Evolutionary conservation across 2,888 invertebrate species (phyloP).

Genomic region (Parthenolecanium corni): DNA sequence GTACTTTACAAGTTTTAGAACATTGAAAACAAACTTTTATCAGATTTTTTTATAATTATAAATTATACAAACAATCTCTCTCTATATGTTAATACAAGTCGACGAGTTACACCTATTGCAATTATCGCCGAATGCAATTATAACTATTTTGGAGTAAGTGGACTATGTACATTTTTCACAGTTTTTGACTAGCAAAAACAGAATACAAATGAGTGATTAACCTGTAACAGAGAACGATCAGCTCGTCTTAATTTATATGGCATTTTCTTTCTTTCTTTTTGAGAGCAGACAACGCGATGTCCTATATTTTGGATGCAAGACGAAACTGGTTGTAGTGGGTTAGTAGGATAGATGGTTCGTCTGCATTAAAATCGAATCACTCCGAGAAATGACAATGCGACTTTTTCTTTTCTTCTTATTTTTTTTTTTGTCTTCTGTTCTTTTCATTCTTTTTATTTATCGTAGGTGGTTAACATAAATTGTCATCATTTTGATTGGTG

Average conservation of each 20-base stretch:
- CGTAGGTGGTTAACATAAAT: not conserved
- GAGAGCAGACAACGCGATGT: slow-evolving; percentile 25
- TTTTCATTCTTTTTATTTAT: not conserved
- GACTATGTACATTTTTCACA: too few species aligned
- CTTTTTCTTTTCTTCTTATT: slow-evolving; percentile 7
- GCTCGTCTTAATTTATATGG: slow-evolving; percentile 24
- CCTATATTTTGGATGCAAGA: slow-evolving; percentile 23
- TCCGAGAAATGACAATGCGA: slow-evolving; percentile 21
- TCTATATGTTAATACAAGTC: too few species aligned
- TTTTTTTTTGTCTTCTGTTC: not conserved
- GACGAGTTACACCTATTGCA: too few species aligned
- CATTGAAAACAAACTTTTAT: too few species aligned
- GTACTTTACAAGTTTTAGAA: too few species aligned
- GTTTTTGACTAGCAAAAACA: too few species aligned
- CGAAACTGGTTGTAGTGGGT: slow-evolving; percentile 25
- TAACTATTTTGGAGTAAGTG: too few species aligned
- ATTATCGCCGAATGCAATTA: too few species aligned
- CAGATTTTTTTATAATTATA: too few species aligned
- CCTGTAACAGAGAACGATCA: not conserved
- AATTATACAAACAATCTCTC: too few species aligned
- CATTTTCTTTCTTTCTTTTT: slow-evolving; percentile 6
- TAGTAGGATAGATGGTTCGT: slow-evolving; percentile 27
- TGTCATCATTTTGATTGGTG: not conserved
- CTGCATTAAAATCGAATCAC: slow-evolving; percentile 27
- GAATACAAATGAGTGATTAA: slow-evolving; percentile 9